phyloP scores from a whole-genome alignment of 2,888 invertebrate genomes.

The Sepiola atlantica region DNA sequence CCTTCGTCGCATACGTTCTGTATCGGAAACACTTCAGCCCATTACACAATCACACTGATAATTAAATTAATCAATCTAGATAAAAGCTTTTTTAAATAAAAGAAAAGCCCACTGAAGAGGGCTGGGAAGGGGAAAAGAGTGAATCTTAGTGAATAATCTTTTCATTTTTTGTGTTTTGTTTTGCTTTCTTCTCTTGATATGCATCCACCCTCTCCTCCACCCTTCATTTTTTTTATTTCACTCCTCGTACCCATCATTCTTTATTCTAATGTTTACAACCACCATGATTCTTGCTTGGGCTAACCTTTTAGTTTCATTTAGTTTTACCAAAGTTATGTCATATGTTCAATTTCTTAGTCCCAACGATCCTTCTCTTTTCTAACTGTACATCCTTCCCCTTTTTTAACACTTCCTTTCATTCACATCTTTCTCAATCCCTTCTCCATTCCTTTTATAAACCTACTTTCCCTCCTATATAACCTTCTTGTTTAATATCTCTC shows the following conservation, averaged over 20 bases:
- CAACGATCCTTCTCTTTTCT: neutral
- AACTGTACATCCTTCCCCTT: too few species aligned
- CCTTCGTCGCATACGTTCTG: neutral
- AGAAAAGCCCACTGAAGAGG: neutral
- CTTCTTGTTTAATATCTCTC: too few species aligned
- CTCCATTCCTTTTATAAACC: too few species aligned
- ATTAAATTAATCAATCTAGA: conserved; percentile 10
- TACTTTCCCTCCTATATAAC: too few species aligned
- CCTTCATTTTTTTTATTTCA: neutral
- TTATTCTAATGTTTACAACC: neutral
- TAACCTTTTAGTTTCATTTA: neutral
- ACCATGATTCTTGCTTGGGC: neutral
- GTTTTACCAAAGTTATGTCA: neutral
- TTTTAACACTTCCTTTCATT: too few species aligned
- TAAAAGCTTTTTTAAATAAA: neutral
- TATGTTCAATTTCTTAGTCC: neutral
- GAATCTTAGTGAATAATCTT: neutral
- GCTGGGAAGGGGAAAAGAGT: neutral
- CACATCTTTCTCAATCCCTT: too few species aligned
- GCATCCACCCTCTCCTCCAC: neutral
- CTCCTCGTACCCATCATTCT: neutral
- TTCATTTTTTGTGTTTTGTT: neutral
- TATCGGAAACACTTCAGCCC: neutral
- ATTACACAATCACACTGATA: conserved; percentile 22
- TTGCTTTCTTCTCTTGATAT: neutral